Evolutionary conservation across 1,140 invertebrate species (phyloP).

Genomic region (Drosophila truncata): DNA sequence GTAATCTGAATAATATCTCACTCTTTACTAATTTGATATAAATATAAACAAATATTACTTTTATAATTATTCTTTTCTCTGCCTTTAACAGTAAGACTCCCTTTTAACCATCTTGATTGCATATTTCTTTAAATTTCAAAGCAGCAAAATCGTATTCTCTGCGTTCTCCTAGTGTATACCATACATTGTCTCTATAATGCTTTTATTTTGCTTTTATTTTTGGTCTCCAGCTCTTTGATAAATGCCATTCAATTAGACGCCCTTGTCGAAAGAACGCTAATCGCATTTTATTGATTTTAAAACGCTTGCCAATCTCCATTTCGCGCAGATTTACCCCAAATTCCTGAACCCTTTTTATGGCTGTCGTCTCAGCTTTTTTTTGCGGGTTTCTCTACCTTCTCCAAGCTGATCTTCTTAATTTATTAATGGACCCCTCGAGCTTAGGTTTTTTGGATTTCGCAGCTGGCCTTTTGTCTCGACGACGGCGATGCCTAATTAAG

Average conservation of each 20-base stretch:
- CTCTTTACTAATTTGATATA: too few species aligned
- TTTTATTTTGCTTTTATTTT: background rate
- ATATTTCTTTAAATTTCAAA: background rate
- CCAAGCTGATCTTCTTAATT: constrained; percentile 61
- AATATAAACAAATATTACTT: too few species aligned
- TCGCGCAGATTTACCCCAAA: constrained; percentile 34
- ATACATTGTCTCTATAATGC: constrained; percentile 3
- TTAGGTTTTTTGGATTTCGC: constrained; percentile 30
- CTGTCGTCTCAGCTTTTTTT: constrained; percentile 5
- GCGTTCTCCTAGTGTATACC: background rate
- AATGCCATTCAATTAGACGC: constrained; percentile 46
- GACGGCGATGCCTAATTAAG: constrained; percentile 66
- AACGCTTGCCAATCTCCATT: constrained; percentile 58
- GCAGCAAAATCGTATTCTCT: background rate
- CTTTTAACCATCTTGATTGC: too few species aligned
- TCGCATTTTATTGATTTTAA: constrained; percentile 73
- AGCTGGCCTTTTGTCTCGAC: constrained; percentile 49
- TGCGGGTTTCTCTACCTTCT: constrained; percentile 45
- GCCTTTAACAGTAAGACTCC: too few species aligned
- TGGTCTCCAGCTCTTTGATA: constrained; percentile 10
- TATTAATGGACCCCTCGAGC: constrained; percentile 76
- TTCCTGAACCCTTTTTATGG: constrained; percentile 51
- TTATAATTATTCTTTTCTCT: too few species aligned
- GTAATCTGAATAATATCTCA: too few species aligned
- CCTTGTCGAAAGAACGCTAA: constrained; percentile 42